phyloP scores from a whole-genome alignment of 2,888 invertebrate genomes.

The Smittia sp. region DNA sequence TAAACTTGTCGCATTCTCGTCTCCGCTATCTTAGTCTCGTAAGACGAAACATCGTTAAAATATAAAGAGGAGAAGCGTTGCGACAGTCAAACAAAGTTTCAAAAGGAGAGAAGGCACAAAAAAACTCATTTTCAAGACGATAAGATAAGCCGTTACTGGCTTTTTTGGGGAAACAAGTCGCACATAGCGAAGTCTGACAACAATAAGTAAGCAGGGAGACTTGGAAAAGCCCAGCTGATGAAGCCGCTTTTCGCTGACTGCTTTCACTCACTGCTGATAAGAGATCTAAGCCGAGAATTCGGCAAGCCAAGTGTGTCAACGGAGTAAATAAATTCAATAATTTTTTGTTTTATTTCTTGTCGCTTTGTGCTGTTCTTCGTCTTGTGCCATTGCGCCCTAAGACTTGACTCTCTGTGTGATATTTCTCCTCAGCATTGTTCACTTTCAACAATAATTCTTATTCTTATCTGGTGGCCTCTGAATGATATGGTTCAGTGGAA shows the following conservation, averaged over 20 bases:
- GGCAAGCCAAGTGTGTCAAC: background rate
- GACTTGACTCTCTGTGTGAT: background rate
- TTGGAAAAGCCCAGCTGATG: background rate
- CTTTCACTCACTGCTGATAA: too few relatives aligned
- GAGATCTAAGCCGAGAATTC: background rate
- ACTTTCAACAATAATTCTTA: slow-evolving; percentile 19
- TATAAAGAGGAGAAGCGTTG: slow-evolving; percentile 13
- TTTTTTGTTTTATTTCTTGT: slow-evolving; percentile 6
- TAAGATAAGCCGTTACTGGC: slow-evolving; percentile 38
- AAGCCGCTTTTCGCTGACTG: background rate
- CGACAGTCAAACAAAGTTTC: slow-evolving; percentile 27
- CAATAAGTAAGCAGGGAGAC: background rate
- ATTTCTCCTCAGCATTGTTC: slow-evolving; percentile 12
- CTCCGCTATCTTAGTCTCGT: background rate
- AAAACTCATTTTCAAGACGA: slow-evolving; percentile 32
- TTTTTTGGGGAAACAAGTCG: slow-evolving; percentile 10
- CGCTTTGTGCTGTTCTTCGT: background rate
- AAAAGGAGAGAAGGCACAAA: background rate
- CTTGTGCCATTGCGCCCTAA: slow-evolving; percentile 11
- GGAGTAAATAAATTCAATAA: slow-evolving; percentile 25
- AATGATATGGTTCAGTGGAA: slow-evolving; percentile 6
- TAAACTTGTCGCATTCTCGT: slow-evolving; percentile 28
- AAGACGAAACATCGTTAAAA: slow-evolving; percentile 26
- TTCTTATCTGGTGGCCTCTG: slow-evolving; percentile 22
- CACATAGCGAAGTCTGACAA: background rate